phyloP scores from a whole-genome alignment of 2,797 vertebrate species.

The Falco concolor region DNA sequence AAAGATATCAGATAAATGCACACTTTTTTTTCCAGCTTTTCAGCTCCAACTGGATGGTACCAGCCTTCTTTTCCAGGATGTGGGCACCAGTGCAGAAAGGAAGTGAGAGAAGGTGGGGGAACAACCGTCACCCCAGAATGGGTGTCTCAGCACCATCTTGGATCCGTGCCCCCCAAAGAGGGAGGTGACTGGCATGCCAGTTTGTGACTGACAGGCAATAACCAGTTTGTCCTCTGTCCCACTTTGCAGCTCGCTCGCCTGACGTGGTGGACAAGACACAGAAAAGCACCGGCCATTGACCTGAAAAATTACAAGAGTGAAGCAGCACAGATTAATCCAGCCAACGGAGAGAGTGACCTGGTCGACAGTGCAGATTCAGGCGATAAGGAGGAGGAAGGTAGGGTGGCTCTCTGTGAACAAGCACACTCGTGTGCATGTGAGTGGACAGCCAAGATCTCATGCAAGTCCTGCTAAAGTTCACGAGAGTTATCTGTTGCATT shows the following conservation, averaged over 20 bases:
- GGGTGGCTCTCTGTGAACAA: background rate
- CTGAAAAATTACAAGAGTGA: background rate
- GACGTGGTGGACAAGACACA: constrained; percentile 83
- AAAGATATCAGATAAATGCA: background rate
- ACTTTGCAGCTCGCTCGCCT: constrained; percentile 74
- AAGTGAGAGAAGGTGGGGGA: background rate
- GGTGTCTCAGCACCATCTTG: background rate
- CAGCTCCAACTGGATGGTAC: background rate
- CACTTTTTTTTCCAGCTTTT: background rate
- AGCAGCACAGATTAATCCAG: background rate
- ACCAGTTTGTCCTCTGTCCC: background rate
- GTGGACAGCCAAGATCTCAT: background rate
- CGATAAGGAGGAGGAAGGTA: background rate
- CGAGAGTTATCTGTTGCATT: background rate
- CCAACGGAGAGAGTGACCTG: background rate
- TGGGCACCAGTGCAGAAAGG: background rate
- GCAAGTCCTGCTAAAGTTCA: background rate
- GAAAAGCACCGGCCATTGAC: background rate
- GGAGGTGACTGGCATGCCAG: background rate
- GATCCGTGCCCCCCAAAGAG: background rate
- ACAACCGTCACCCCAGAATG: rapidly evolving
- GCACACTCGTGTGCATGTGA: rapidly evolving
- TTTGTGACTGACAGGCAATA: background rate
- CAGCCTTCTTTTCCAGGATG: background rate
- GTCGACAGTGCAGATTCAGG: background rate